Conservation (phyloP, 1,140 invertebrate genomes). For the Bombus fervidus region DNA sequence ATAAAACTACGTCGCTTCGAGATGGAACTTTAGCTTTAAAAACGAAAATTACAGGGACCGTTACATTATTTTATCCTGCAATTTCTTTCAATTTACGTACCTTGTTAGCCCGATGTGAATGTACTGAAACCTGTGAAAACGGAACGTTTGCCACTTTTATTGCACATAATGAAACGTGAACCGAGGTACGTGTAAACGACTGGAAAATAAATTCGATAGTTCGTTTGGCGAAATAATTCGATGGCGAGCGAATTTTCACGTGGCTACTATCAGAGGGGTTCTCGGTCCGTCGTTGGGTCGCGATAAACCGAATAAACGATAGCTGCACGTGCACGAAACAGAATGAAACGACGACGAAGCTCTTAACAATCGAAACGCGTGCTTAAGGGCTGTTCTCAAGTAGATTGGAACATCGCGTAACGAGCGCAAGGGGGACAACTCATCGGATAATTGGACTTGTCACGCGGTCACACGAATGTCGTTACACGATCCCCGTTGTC, state of each 20-base stretch:
- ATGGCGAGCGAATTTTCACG: neutral
- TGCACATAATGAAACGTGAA: neutral
- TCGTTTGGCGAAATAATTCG: conserved; percentile 20
- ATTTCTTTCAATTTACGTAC: neutral
- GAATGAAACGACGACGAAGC: conserved; percentile 6
- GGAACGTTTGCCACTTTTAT: neutral
- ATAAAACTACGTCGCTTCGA: too few relatives aligned
- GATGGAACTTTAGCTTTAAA: too few relatives aligned
- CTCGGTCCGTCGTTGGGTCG: neutral
- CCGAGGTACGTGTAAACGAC: neutral
- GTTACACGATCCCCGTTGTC: conserved; percentile 52
- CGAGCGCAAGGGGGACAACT: conserved; percentile 33
- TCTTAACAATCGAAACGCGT: conserved; percentile 50
- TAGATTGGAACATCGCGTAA: conserved; percentile 65
- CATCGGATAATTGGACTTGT: conserved; percentile 61
- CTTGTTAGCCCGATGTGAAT: neutral
- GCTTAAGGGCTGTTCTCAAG: conserved; percentile 47
- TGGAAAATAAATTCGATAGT: neutral
- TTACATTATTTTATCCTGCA: too few relatives aligned
- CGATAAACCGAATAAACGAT: conserved; percentile 27
- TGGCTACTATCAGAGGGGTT: neutral
- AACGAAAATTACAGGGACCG: too few relatives aligned
- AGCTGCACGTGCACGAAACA: conserved; percentile 16
- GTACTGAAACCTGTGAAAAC: neutral
- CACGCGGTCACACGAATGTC: conserved; percentile 47